Conservation (phyloP, 2,797 vertebrate species). For the Neosalanx taihuensis region DNA sequence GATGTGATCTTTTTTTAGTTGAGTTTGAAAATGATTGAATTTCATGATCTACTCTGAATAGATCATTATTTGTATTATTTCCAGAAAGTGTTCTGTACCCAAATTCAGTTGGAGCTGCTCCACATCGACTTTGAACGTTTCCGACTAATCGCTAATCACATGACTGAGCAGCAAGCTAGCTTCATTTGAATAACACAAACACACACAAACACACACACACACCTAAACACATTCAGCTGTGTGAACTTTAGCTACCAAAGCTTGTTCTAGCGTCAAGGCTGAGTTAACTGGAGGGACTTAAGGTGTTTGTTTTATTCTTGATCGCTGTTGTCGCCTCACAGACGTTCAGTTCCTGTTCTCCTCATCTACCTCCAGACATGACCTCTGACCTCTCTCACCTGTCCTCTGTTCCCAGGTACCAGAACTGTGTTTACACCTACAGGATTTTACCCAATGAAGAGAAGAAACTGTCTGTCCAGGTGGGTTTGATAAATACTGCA, state of each 20-base stretch:
- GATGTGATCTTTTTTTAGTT: too few species aligned
- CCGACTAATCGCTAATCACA: too few species aligned
- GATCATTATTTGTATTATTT: too few species aligned
- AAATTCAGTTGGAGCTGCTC: too few species aligned
- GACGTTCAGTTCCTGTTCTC: neutral
- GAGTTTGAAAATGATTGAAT: too few species aligned
- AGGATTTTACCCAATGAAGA: slow-evolving; percentile 94
- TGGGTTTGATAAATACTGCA: slow-evolving; percentile 58
- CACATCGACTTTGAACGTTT: too few species aligned
- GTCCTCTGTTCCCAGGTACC: slow-evolving; percentile 76
- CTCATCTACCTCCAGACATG: neutral
- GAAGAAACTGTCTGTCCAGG: slow-evolving; percentile 92
- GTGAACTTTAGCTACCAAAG: neutral
- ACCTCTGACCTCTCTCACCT: neutral
- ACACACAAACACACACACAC: neutral
- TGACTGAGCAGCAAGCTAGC: neutral
- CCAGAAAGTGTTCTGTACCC: too few species aligned
- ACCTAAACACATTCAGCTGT: neutral
- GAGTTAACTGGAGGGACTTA: neutral
- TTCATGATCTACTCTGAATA: too few species aligned
- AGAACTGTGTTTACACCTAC: slow-evolving; percentile 95
- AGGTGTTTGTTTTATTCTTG: neutral
- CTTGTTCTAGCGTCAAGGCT: neutral
- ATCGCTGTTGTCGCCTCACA: neutral
- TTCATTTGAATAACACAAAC: slow-evolving; percentile 22